Evolutionary conservation across 2,888 invertebrate genomes (phyloP).

Genomic region (Blera fallax): DNA sequence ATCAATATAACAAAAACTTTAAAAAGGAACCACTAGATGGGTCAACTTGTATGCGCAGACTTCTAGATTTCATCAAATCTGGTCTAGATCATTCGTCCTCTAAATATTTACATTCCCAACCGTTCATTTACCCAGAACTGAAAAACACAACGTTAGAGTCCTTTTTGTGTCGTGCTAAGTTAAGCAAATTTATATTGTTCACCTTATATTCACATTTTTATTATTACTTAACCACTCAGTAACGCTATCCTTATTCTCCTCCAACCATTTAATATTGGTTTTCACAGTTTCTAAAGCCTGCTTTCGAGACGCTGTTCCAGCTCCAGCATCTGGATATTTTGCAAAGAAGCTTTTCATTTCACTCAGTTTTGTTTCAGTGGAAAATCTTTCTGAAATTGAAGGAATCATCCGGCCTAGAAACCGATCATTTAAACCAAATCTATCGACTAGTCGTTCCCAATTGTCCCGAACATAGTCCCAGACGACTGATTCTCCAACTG

Average conservation of each 20-base stretch:
- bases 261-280: slow-evolving; percentile 91
- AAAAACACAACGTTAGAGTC: too few relatives aligned
- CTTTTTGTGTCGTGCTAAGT: too few relatives aligned
- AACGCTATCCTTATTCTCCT: slow-evolving; percentile 84
- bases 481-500: slow-evolving; percentile 87
- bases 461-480: slow-evolving; percentile 92
- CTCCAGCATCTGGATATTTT: slow-evolving; percentile 91
- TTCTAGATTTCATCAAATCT: too few relatives aligned
- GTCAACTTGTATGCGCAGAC: too few relatives aligned
- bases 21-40: too few relatives aligned
- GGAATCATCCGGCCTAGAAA: slow-evolving; percentile 89
- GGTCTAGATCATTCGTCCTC: too few relatives aligned
- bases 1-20: too few relatives aligned
- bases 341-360: slow-evolving; percentile 90
- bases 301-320: slow-evolving; percentile 88
- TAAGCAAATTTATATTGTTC: too few relatives aligned
- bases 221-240: slow-evolving; percentile 84
- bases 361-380: slow-evolving; percentile 85
- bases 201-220: too few relatives aligned
- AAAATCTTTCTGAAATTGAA: slow-evolving; percentile 86
- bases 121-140: too few relatives aligned
- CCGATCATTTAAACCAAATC: slow-evolving; percentile 91
- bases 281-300: slow-evolving; percentile 89
- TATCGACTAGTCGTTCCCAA: slow-evolving; percentile 87
- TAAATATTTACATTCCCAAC: too few relatives aligned